Evolutionary conservation across 1,140 invertebrate genomes (phyloP).

Genomic region (Meloidogyne exigua): DNA sequence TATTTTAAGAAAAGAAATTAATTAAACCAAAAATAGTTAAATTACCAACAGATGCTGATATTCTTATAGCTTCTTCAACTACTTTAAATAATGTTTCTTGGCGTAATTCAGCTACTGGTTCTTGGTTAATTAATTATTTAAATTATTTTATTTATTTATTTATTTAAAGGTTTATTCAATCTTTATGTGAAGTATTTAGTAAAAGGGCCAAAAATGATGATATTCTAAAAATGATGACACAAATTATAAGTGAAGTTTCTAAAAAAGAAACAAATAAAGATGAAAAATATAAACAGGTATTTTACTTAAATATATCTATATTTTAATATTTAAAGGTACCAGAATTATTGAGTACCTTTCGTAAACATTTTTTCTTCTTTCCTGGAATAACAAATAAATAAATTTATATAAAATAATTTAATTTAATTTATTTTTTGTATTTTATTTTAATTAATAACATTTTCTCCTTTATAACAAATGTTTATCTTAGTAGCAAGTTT

Average conservation of each 20-base stretch:
- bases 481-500: too few species aligned
- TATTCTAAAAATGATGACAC: neutral
- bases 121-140: slow-evolving; percentile 77
- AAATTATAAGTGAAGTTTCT: neutral
- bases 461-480: too few species aligned
- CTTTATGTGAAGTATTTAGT: slow-evolving; percentile 24
- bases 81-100: slow-evolving; percentile 71
- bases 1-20: neutral
- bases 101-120: slow-evolving; percentile 70
- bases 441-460: too few species aligned
- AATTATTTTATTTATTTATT: slow-evolving; percentile 65
- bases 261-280: neutral
- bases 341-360: neutral
- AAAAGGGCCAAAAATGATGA: neutral
- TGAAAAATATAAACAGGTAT: neutral
- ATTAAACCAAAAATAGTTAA: neutral
- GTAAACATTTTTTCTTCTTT: neutral
- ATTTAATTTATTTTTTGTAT: neutral
- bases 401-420: neutral
- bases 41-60: slow-evolving; percentile 66
- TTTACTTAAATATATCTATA: neutral
- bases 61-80: slow-evolving; percentile 72
- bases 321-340: neutral
- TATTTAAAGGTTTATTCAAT: slow-evolving; percentile 18
- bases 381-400: neutral